Evolutionary conservation across 2,113 vertebrate genomes (phyloP).

Genomic region (Perca flavescens): DNA sequence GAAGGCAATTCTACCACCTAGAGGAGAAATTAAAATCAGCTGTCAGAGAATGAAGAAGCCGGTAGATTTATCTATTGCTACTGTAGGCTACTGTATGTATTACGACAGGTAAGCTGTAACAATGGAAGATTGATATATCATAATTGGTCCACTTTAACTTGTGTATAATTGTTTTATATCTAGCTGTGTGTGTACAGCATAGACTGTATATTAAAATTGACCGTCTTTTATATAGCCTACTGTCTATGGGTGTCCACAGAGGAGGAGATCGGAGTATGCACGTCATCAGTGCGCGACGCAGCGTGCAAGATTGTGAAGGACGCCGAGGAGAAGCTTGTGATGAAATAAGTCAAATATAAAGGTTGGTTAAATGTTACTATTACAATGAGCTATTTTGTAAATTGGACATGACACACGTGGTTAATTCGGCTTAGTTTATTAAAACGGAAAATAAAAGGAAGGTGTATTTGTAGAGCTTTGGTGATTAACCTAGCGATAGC

Average conservation of each 20-base stretch:
- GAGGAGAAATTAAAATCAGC: background rate
- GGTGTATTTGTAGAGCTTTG: background rate
- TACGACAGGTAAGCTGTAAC: background rate
- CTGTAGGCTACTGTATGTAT: background rate
- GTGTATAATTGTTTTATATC: no score
- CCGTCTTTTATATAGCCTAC: no score
- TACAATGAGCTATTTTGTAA: rapidly evolving
- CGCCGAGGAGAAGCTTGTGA: conserved; percentile 16
- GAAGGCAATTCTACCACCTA: background rate
- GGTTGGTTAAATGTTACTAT: background rate
- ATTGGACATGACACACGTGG: rapidly evolving
- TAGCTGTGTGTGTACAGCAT: no score
- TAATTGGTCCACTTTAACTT: background rate
- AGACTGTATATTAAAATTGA: no score
- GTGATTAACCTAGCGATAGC: background rate
- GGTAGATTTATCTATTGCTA: background rate
- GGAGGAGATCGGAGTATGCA: rapidly evolving
- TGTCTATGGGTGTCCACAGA: no score
- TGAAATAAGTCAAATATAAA: conserved; percentile 41
- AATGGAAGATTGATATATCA: background rate
- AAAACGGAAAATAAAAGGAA: background rate
- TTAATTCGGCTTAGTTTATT: rapidly evolving
- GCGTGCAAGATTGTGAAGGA: conserved; percentile 69
- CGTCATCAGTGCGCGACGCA: conserved; percentile 71
- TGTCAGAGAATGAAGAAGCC: background rate